Evolutionary conservation across 2,113 vertebrate species (phyloP).

Genomic region (Trogon melanurus): DNA sequence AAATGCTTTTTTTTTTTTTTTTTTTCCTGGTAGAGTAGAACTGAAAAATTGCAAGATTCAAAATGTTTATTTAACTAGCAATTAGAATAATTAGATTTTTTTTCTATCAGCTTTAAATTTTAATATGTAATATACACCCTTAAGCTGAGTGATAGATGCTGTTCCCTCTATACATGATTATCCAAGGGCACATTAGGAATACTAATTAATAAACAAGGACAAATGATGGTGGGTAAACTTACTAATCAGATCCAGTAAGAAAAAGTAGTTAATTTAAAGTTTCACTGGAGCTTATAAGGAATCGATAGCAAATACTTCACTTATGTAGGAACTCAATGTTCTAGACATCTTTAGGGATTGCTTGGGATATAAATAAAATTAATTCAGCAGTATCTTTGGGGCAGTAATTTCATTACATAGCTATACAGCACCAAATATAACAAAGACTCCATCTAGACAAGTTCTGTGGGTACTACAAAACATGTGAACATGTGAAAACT

Average conservation of each 20-base stretch:
- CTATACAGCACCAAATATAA: background rate
- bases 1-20: background rate
- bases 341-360: background rate
- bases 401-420: background rate
- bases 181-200: background rate
- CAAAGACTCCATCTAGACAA: background rate
- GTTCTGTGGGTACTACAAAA: background rate
- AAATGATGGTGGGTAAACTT: background rate
- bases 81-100: background rate
- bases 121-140: background rate
- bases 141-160: background rate
- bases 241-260: background rate
- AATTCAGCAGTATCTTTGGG: background rate
- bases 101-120: background rate
- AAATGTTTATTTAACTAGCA: background rate
- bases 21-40: background rate
- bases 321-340: background rate
- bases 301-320: background rate
- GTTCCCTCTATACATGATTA: background rate
- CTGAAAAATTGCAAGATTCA: background rate
- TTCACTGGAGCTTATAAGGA: background rate
- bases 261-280: background rate
- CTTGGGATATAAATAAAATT: background rate
- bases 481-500: background rate
- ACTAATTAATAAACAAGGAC: background rate